Conservation (phyloP, 2,888 invertebrate genomes). For the Elegia similella region DNA sequence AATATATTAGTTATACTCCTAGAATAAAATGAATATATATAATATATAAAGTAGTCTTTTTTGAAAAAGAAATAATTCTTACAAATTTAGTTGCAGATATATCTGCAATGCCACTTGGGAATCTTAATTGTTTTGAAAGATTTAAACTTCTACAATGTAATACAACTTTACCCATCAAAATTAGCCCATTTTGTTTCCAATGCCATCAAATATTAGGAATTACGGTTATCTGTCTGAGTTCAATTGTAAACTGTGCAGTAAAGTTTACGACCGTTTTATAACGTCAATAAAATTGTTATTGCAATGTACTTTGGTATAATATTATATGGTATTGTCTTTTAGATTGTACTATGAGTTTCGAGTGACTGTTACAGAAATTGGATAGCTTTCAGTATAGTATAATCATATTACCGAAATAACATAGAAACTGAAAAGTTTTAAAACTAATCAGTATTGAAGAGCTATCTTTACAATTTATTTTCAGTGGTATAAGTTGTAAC, state of each 20-base stretch:
- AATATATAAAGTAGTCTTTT: too few species aligned
- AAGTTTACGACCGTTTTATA: constrained; percentile 43
- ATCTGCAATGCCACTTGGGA: neutral
- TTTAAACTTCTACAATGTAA: constrained; percentile 2
- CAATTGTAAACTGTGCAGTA: constrained; percentile 41
- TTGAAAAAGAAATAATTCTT: too few species aligned
- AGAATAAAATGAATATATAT: too few species aligned
- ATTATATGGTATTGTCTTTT: constrained; percentile 14
- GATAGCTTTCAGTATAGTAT: neutral
- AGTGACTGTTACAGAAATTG: neutral
- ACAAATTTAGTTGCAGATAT: neutral
- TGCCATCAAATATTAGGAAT: constrained; percentile 28
- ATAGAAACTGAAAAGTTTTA: too few species aligned
- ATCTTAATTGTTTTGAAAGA: neutral
- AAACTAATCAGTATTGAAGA: too few species aligned
- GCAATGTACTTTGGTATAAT: constrained; percentile 27
- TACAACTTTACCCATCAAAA: constrained; percentile 20
- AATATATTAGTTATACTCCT: too few species aligned
- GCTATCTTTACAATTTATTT: too few species aligned
- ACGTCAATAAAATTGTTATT: constrained; percentile 44
- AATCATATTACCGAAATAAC: too few species aligned
- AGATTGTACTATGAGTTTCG: neutral
- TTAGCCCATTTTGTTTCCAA: neutral
- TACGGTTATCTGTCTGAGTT: constrained; percentile 33
- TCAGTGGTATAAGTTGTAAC: too few species aligned